Conservation (phyloP, 2,113 vertebrate species). For the Hucho hucho region DNA sequence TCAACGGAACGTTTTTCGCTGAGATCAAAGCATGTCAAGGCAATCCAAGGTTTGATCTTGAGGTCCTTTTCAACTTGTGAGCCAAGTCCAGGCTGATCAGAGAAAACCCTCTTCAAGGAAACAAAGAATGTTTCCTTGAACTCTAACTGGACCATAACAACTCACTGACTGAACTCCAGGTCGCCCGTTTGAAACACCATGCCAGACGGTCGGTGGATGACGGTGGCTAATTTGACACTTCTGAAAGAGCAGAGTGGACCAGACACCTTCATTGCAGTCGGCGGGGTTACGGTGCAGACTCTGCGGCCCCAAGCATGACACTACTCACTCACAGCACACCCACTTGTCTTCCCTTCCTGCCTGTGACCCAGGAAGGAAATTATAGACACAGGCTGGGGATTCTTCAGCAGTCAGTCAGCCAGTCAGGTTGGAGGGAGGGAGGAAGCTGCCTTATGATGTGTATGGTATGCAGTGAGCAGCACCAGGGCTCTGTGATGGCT, state of each 20-base stretch:
- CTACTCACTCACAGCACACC: constrained; percentile 58
- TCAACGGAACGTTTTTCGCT: constrained; percentile 31
- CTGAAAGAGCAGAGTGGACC: constrained; percentile 7
- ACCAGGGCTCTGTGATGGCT: constrained; percentile 25
- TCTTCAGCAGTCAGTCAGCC: constrained; percentile 44
- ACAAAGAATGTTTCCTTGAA: not conserved
- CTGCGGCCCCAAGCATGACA: constrained; percentile 48
- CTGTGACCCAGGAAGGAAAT: constrained; percentile 65
- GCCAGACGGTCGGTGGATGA: constrained; percentile 3
- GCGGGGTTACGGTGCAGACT: constrained; percentile 41
- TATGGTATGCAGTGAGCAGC: constrained; percentile 56
- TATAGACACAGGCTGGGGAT: constrained; percentile 55
- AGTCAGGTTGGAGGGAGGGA: constrained; percentile 38
- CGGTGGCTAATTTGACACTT: constrained; percentile 40
- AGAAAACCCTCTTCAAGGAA: not conserved
- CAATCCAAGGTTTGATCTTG: not conserved
- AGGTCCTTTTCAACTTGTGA: not conserved
- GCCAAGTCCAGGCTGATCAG: not conserved
- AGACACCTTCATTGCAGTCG: constrained; percentile 33
- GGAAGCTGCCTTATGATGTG: constrained; percentile 59
- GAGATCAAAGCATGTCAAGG: constrained; percentile 30
- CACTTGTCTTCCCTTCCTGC: constrained; percentile 59
- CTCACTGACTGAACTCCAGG: no score
- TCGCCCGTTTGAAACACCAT: not conserved
- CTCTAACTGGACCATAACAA: not conserved